Conservation (phyloP, 2,888 invertebrate species). For the Tyria jacobaeae region DNA sequence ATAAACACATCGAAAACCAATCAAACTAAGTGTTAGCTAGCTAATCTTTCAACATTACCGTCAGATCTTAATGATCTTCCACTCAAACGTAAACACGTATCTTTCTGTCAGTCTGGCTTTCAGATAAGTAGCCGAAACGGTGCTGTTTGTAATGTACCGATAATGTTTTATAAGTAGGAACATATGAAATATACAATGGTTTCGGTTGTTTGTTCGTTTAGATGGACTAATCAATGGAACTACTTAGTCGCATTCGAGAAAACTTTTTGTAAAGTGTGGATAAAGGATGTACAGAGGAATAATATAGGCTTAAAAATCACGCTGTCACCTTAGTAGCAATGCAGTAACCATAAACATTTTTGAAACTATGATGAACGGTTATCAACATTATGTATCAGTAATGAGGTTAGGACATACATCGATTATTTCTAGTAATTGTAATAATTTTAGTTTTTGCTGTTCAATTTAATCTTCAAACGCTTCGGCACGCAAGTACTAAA, state of each 20-base stretch:
- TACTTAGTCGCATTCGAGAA: no score
- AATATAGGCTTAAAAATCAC: no score
- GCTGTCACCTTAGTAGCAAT: no score
- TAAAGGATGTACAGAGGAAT: no score
- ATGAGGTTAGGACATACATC: no score
- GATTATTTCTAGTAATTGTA: background rate
- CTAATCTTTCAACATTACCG: slow-evolving; percentile 47
- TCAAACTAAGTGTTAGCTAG: slow-evolving; percentile 40
- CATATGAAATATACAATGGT: background rate
- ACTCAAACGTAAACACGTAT: slow-evolving; percentile 41
- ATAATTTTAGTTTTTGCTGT: background rate
- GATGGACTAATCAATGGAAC: no score
- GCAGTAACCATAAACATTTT: no score
- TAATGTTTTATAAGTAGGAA: background rate
- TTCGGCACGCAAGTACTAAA: background rate
- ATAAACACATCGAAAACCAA: slow-evolving; percentile 45
- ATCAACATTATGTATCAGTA: no score
- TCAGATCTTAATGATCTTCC: slow-evolving; percentile 35
- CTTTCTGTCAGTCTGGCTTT: slow-evolving; percentile 28
- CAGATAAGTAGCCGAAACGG: slow-evolving; percentile 21
- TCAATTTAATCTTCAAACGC: background rate
- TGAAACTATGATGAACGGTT: no score
- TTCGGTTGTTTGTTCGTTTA: no score
- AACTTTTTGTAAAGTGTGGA: no score
- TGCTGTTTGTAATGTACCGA: background rate